Conservation (phyloP, 1,140 invertebrate species). For the Hirudo medicinalis region DNA sequence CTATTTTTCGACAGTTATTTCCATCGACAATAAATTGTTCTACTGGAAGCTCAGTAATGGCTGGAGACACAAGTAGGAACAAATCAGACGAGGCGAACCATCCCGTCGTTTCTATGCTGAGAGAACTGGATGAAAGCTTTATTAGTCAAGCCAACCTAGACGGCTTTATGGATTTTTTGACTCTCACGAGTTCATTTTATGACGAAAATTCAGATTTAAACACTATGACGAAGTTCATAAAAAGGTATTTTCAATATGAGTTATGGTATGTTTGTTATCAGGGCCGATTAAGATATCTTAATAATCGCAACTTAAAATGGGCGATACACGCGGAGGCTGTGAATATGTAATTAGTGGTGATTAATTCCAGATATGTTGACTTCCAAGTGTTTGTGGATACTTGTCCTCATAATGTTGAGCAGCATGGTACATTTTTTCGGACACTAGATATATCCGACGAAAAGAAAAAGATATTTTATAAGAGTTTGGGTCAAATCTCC, state of each 20-base stretch:
- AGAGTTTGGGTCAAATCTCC: neutral
- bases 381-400: neutral
- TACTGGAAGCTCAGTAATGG: too few species aligned
- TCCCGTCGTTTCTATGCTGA: neutral
- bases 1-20: too few species aligned
- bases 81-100: neutral
- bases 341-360: neutral
- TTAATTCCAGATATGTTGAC: conserved; percentile 5
- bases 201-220: neutral
- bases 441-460: neutral
- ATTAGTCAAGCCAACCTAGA: neutral
- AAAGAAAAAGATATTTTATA: conserved; percentile 1
- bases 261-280: neutral
- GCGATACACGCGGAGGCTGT: neutral
- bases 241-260: neutral
- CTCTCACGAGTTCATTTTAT: neutral
- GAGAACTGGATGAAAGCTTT: neutral
- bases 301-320: neutral
- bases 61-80: too few species aligned
- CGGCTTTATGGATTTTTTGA: neutral
- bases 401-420: neutral
- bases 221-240: neutral
- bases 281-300: too few species aligned
- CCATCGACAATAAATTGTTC: too few species aligned
- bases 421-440: neutral